Evolutionary conservation across 2,888 invertebrate genomes (phyloP).

Genomic region (Microplitis manilae): DNA sequence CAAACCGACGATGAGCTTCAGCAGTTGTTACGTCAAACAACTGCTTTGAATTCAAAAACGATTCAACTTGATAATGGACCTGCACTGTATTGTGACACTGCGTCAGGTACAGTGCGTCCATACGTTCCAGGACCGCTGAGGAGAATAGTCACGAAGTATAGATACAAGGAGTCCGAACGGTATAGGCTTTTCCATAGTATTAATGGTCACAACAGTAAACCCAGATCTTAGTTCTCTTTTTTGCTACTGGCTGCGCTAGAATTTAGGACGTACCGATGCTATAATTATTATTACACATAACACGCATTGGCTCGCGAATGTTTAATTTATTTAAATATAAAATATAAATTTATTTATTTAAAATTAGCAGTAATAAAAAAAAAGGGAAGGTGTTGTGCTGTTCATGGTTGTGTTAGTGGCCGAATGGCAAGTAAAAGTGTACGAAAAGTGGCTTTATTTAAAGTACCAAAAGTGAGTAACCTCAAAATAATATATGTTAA

Average conservation of each 20-base stretch:
- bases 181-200: background rate
- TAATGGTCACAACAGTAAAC: background rate
- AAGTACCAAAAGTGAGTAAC: background rate
- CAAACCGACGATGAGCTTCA: too few species aligned
- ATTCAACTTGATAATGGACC: too few species aligned
- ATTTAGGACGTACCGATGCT: background rate
- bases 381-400: background rate
- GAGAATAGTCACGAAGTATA: conserved; percentile 1
- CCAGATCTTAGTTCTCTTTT: background rate
- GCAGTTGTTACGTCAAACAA: too few species aligned
- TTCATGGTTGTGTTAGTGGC: background rate
- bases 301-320: background rate
- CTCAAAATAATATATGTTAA: background rate
- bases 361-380: background rate
- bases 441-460: background rate
- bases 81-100: too few species aligned
- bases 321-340: background rate
- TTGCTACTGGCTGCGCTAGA: background rate
- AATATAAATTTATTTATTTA: background rate
- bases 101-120: too few species aligned
- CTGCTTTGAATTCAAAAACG: too few species aligned
- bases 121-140: too few species aligned
- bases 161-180: background rate
- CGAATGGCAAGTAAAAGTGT: background rate
- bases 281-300: background rate